Evolutionary conservation across 2,113 vertebrate species (phyloP).

Genomic region (Triplophysa tibetana): DNA sequence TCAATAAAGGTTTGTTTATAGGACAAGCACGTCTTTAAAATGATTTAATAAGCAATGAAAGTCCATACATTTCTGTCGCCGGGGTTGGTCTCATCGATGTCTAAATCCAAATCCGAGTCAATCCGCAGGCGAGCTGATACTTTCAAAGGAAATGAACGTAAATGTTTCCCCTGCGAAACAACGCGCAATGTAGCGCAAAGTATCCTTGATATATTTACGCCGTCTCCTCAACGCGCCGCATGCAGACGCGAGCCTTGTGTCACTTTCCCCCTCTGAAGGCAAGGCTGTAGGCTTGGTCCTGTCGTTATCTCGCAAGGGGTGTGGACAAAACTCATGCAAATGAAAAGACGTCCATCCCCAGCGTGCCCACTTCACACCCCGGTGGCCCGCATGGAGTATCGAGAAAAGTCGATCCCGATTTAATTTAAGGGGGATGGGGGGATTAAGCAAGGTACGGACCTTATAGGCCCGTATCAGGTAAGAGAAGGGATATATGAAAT

Average conservation of each 20-base stretch:
- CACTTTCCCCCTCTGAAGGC: slow-evolving; percentile 28
- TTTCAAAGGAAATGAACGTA: slow-evolving; percentile 11
- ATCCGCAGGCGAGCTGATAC: slow-evolving; percentile 1
- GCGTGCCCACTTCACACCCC: slow-evolving; percentile 26
- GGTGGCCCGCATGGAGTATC: slow-evolving; percentile 8
- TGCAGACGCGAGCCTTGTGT: slow-evolving; percentile 35
- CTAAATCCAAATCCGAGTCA: slow-evolving; percentile 44
- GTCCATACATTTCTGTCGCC: slow-evolving; percentile 62
- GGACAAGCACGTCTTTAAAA: not conserved
- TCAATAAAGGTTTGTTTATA: not conserved
- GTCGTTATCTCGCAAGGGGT: slow-evolving; percentile 52
- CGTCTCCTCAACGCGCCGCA: not conserved
- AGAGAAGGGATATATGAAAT: not conserved
- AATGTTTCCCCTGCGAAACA: not conserved
- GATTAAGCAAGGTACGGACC: not conserved
- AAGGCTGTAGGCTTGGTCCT: slow-evolving; percentile 15
- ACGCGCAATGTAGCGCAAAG: not conserved
- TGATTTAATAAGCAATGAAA: not conserved
- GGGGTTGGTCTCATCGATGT: slow-evolving; percentile 38
- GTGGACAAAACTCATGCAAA: slow-evolving; percentile 53
- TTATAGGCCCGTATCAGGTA: not conserved
- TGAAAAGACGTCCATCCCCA: slow-evolving; percentile 44
- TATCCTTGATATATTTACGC: not conserved
- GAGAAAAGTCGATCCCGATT: not conserved
- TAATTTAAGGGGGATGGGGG: not conserved